Evolutionary conservation across 2,888 invertebrate species (phyloP).

Genomic region (Sinelater perroti): DNA sequence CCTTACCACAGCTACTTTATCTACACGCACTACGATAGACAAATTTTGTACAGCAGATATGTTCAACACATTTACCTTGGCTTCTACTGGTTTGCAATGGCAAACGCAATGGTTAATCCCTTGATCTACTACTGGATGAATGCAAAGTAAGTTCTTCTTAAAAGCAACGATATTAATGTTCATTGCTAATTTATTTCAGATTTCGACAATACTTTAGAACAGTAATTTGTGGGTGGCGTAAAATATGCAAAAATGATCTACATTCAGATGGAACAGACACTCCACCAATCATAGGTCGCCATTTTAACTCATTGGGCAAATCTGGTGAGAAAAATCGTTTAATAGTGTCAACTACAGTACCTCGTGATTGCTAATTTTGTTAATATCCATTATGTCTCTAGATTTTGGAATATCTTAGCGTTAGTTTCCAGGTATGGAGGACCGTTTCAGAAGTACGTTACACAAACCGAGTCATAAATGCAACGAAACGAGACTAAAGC

Average conservation of each 20-base stretch:
- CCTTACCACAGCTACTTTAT: constrained; percentile 90
- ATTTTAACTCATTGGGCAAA: constrained; percentile 23
- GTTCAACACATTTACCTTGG: constrained; percentile 86
- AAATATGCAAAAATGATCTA: constrained; percentile 24
- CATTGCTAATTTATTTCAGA: constrained; percentile 58
- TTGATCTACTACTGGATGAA: constrained; percentile 96
- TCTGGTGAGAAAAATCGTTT: constrained; percentile 17
- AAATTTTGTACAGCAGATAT: constrained; percentile 72
- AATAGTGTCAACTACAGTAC: no score
- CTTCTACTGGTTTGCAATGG: constrained; percentile 93
- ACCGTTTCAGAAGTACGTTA: constrained; percentile 15
- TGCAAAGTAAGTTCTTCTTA: constrained; percentile 69
- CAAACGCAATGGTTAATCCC: constrained; percentile 92
- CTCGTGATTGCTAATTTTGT: neutral
- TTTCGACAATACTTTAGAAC: constrained; percentile 76
- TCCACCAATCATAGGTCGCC: constrained; percentile 31
- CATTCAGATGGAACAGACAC: constrained; percentile 23
- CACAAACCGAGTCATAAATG: constrained; percentile 15
- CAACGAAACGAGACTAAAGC: neutral
- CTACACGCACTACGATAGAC: constrained; percentile 77
- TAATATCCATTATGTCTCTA: neutral
- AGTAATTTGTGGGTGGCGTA: constrained; percentile 70
- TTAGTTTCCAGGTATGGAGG: constrained; percentile 28
- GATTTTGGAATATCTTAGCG: constrained; percentile 4
- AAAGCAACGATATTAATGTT: neutral